These are phyloP conservation scores for Volucella inanis DNA, from an alignment of 2,888 invertebrate species.

Conservation along the genomic window DNA sequence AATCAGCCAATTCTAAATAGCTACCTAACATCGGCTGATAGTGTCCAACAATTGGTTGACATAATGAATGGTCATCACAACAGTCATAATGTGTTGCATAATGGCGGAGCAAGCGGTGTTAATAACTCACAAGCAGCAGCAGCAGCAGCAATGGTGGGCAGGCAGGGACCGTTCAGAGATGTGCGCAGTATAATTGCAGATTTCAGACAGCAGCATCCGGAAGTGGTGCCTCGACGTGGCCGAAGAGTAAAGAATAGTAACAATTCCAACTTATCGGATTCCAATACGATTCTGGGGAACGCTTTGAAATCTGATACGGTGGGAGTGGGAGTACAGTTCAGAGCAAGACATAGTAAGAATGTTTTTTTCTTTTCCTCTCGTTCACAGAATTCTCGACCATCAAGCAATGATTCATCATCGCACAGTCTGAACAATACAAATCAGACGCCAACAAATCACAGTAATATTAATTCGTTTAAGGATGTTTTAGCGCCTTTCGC, in stretches of 20 bases:
- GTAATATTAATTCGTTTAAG: constrained; percentile 85
- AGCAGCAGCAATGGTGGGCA: constrained; percentile 83
- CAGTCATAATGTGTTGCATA: constrained; percentile 58
- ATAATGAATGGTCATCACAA: constrained; percentile 76
- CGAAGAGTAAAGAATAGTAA: constrained; percentile 84
- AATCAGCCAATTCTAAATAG: constrained; percentile 75
- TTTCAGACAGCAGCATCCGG: constrained; percentile 90
- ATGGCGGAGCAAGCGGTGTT: constrained; percentile 80
- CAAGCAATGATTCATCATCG: constrained; percentile 84
- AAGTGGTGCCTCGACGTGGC: constrained; percentile 88
- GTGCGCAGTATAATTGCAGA: constrained; percentile 92
- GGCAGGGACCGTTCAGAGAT: constrained; percentile 91
- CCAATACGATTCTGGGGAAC: constrained; percentile 75
- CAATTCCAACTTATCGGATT: constrained; percentile 75
- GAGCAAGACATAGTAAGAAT: constrained; percentile 70
- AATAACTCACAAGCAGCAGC: constrained; percentile 65
- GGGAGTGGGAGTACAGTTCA: constrained; percentile 56
- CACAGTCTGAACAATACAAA: constrained; percentile 82
- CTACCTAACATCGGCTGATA: constrained; percentile 75
- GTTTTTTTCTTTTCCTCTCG: constrained; percentile 54
- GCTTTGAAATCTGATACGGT: constrained; percentile 76
- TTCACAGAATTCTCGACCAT: constrained; percentile 81
- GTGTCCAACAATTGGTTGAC: constrained; percentile 76
- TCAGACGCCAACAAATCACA: constrained; percentile 76
- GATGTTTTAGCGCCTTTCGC: constrained; percentile 91